Percentiles rank a stretch among this genome's conserved stretches.
Evolutionary conservation across 35 echinoderm and acorn worm genomes (phyloP).

Genomic region (Patiria miniata): DNA sequence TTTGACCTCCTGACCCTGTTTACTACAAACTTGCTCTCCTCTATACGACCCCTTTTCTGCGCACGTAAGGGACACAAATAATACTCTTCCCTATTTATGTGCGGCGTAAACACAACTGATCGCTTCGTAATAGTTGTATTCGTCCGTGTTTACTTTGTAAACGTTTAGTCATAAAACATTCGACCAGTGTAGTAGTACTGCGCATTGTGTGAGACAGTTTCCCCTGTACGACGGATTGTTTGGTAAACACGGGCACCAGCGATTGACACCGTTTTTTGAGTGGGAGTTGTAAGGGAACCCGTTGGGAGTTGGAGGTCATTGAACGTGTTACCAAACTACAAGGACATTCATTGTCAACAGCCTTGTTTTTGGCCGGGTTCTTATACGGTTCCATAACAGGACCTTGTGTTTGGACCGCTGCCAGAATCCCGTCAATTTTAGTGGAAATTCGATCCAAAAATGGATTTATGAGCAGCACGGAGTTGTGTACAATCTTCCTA

Average conservation of each 20-base stretch:
- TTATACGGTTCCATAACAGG: background rate
- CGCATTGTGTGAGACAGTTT: background rate
- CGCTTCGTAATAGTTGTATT: background rate
- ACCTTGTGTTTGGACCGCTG: background rate
- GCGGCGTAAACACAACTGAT: background rate
- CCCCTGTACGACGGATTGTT: background rate
- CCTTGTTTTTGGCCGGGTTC: background rate
- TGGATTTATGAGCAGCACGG: background rate
- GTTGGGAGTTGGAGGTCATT: background rate
- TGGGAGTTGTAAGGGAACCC: background rate
- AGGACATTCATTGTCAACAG: slow-evolving; percentile 10
- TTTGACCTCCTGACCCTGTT: slow-evolving; percentile 8
- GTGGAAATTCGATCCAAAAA: background rate
- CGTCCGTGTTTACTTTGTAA: background rate
- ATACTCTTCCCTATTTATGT: background rate
- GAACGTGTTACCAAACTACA: slow-evolving; percentile 7
- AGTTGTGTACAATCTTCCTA: background rate
- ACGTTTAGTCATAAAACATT: background rate
- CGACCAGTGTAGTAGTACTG: background rate
- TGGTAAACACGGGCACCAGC: slow-evolving; percentile 16
- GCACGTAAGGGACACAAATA: background rate
- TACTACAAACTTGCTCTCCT: background rate
- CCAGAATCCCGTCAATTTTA: background rate
- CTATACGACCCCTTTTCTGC: background rate
- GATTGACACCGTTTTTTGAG: background rate